A percentile compares a stretch with the other conserved stretches of the same genome.
These are phyloP conservation scores for Anadara kagoshimensis DNA, from an alignment of 1,140 invertebrate species.

Conservation along the genomic window DNA sequence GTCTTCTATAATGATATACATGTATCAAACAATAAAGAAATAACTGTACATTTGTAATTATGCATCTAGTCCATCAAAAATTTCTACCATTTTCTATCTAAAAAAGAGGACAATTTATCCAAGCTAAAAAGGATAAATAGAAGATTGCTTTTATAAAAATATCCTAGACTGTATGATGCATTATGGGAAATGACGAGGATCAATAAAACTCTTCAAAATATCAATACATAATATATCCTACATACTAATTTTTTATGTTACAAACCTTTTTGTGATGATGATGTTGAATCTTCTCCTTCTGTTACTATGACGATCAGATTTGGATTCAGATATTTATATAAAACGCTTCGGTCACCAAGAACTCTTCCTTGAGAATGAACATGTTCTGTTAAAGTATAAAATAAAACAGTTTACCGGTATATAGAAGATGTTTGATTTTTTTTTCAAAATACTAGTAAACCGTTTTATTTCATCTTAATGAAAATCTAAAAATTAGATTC, in stretches of 20 bases:
- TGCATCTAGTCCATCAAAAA: too few species aligned
- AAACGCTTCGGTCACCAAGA: constrained; percentile 93
- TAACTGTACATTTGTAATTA: too few species aligned
- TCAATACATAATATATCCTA: not conserved
- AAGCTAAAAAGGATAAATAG: too few species aligned
- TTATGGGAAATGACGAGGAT: not conserved
- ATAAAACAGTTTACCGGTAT: not conserved
- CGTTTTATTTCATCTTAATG: too few species aligned
- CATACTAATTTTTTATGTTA: not conserved
- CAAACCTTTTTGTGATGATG: constrained; percentile 56
- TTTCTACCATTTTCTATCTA: too few species aligned
- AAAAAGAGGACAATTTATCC: too few species aligned
- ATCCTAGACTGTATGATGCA: too few species aligned
- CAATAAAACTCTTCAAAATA: not conserved
- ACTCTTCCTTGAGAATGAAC: constrained; percentile 98
- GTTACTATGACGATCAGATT: constrained; percentile 93
- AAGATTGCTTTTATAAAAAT: too few species aligned
- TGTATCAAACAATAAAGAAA: too few species aligned
- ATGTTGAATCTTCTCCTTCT: constrained; percentile 81
- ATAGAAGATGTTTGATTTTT: not conserved
- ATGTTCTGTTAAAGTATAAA: constrained; percentile 79
- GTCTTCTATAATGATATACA: too few species aligned
- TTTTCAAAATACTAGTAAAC: too few species aligned
- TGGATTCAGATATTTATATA: constrained; percentile 99
- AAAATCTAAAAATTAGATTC: too few species aligned